phyloP scores from a whole-genome alignment of 2,888 invertebrate species.

The Ptilodon capucinus region DNA sequence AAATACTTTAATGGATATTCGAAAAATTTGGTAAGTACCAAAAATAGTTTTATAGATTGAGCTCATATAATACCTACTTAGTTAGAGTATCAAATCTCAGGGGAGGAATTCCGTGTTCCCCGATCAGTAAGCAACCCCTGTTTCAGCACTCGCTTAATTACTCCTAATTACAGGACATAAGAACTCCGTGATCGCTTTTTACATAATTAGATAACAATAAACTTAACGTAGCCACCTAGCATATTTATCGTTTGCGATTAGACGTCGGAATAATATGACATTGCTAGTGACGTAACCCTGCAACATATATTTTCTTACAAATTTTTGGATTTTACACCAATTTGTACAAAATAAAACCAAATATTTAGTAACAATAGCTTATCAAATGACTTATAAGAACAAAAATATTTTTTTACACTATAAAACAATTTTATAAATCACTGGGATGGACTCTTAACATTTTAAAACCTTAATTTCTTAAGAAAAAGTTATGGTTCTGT shows the following conservation, averaged over 20 bases:
- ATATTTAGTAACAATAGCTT: too few relatives aligned
- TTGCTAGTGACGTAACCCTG: too few relatives aligned
- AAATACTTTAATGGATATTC: neutral
- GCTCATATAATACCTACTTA: neutral
- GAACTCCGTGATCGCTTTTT: constrained; percentile 2
- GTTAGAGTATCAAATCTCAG: constrained; percentile 21
- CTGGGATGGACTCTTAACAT: too few relatives aligned
- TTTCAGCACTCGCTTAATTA: constrained; percentile 41
- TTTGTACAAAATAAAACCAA: too few relatives aligned
- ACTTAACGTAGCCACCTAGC: constrained; percentile 2
- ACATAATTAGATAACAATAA: constrained; percentile 5
- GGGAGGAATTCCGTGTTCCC: constrained; percentile 30
- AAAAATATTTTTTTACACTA: too few relatives aligned
- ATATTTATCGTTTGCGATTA: too few relatives aligned
- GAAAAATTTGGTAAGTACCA: neutral
- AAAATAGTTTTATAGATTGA: neutral
- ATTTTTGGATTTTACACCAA: too few relatives aligned
- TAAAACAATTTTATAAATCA: too few relatives aligned
- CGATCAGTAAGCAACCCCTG: constrained; percentile 22
- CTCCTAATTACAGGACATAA: constrained; percentile 29
- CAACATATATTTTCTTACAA: too few relatives aligned
- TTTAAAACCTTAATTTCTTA: constrained; percentile 6
- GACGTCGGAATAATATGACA: too few relatives aligned
- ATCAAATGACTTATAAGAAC: too few relatives aligned
- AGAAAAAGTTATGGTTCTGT: constrained; percentile 19